A percentile compares a stretch with the other conserved stretches of the same genome.
Evolutionary conservation across 2,797 vertebrate species (phyloP).

Genomic region (Odontamblyopus rebecca): DNA sequence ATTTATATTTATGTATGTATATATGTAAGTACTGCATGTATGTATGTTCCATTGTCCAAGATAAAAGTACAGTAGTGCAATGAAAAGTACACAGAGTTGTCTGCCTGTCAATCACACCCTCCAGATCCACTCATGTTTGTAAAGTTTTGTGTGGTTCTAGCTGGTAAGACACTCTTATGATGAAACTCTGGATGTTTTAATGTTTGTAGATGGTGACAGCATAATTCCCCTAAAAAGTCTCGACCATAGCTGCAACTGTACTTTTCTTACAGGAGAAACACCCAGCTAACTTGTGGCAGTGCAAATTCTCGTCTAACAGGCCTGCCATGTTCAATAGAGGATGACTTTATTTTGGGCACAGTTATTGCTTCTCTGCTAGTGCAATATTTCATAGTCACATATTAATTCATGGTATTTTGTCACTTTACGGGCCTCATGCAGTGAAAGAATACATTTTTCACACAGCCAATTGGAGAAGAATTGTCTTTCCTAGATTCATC

Average conservation of each 20-base stretch:
- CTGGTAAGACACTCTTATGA: neutral
- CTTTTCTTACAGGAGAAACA: neutral
- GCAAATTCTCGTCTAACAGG: constrained; percentile 40
- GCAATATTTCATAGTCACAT: constrained; percentile 12
- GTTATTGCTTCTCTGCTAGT: constrained; percentile 4
- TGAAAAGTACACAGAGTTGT: too few species aligned
- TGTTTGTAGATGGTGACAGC: neutral
- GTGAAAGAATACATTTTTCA: constrained; percentile 31
- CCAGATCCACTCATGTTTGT: too few species aligned
- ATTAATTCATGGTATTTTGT: constrained; percentile 17
- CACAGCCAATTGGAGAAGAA: constrained; percentile 13
- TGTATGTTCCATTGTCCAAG: too few species aligned
- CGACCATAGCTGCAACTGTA: neutral
- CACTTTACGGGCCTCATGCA: constrained; percentile 11
- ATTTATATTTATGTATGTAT: too few species aligned
- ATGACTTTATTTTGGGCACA: constrained; percentile 30
- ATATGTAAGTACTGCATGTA: too few species aligned
- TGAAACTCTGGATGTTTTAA: neutral
- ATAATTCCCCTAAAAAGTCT: neutral
- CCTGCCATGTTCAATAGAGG: constrained; percentile 32
- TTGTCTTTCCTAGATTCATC: constrained; percentile 33
- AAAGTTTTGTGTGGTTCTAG: too few species aligned
- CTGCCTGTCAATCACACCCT: too few species aligned
- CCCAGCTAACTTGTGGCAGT: neutral
- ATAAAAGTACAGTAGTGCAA: too few species aligned